Evolutionary conservation across 35 echinoderm and acorn worm genomes (phyloP).

Genomic region (Lytechinus variegatus): DNA sequence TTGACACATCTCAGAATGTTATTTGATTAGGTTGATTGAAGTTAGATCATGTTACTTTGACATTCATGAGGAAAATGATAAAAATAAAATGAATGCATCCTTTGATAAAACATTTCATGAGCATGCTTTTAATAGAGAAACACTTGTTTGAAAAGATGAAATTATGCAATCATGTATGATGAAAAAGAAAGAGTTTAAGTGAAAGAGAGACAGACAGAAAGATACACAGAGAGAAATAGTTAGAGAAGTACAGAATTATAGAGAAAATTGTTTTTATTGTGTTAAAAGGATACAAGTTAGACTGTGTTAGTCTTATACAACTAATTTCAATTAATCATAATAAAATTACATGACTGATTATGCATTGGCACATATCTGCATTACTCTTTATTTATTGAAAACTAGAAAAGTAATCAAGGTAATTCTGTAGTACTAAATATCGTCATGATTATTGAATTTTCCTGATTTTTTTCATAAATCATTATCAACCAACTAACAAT

Average conservation of each 20-base stretch:
- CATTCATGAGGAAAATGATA: background rate
- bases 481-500: too few species aligned
- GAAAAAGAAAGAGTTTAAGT: background rate
- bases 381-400: too few species aligned
- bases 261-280: too few species aligned
- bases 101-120: background rate
- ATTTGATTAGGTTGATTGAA: background rate
- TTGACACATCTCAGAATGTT: background rate
- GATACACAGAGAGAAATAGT: background rate
- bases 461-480: too few species aligned
- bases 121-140: background rate
- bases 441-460: too few species aligned
- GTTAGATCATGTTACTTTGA: background rate
- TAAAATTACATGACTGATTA: too few species aligned
- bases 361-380: too few species aligned
- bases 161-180: background rate
- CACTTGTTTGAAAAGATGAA: background rate
- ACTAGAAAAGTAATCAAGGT: too few species aligned
- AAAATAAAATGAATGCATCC: background rate
- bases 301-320: too few species aligned
- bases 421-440: too few species aligned
- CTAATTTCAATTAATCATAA: too few species aligned
- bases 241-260: background rate
- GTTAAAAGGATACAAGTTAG: too few species aligned
- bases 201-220: background rate